Conservation (phyloP, 2,888 invertebrate species). For the Meandrusa payeni region DNA sequence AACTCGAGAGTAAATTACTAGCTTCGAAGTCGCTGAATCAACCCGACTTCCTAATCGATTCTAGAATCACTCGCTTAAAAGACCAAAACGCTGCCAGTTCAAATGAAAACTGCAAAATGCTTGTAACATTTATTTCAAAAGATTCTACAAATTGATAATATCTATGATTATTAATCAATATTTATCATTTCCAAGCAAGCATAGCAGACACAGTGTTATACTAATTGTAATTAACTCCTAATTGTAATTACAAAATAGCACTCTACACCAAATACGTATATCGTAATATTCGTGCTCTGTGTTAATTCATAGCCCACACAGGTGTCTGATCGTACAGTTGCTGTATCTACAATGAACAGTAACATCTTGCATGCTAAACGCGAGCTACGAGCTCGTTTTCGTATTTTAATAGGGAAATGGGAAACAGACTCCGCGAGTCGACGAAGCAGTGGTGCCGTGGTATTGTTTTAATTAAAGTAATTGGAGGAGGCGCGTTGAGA, state of each 20-base stretch:
- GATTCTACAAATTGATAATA: neutral
- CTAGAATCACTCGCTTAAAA: constrained; percentile 58
- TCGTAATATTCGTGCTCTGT: constrained; percentile 20
- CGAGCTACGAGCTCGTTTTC: constrained; percentile 73
- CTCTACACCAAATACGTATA: constrained; percentile 20
- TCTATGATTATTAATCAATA: too few relatives aligned
- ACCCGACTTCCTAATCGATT: constrained; percentile 73
- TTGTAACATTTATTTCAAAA: neutral
- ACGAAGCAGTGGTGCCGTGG: constrained; percentile 73
- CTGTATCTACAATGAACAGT: constrained; percentile 45
- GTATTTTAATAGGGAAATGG: constrained; percentile 80
- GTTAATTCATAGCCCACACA: constrained; percentile 37
- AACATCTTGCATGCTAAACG: constrained; percentile 74
- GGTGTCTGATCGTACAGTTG: constrained; percentile 47
- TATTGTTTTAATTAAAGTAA: constrained; percentile 81
- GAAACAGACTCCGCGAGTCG: constrained; percentile 77
- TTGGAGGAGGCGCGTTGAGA: constrained; percentile 77
- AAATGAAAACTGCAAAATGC: constrained; percentile 43
- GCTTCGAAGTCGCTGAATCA: constrained; percentile 76
- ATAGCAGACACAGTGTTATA: neutral
- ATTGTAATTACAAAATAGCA: constrained; percentile 26
- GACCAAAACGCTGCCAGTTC: constrained; percentile 48
- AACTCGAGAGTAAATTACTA: constrained; percentile 79
- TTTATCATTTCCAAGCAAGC: neutral
- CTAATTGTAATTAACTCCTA: constrained; percentile 4